Evolutionary conservation across 2,888 invertebrate species (phyloP).

Genomic region (Odontocolon sp.): DNA sequence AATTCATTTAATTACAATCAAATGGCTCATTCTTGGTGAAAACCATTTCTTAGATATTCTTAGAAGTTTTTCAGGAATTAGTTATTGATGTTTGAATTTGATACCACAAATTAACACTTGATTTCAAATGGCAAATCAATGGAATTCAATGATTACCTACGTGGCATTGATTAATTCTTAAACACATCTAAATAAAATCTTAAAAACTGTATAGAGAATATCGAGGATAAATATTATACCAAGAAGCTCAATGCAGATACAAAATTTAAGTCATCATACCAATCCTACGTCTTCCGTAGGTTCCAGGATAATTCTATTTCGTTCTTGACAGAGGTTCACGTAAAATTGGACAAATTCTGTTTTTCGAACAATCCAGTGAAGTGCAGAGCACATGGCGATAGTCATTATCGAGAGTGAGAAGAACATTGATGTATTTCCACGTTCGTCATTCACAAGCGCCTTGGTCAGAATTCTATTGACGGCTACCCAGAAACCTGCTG

Average conservation of each 20-base stretch:
- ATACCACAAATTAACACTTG: no score
- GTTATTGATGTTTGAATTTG: no score
- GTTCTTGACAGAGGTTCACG: constrained; percentile 87
- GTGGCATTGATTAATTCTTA: no score
- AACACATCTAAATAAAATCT: no score
- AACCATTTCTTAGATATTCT: no score
- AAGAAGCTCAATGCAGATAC: not conserved
- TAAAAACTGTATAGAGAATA: no score
- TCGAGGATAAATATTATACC: no score
- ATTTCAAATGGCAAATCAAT: no score
- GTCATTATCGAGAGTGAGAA: constrained; percentile 91
- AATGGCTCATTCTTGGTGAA: no score
- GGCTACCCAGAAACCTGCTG: constrained; percentile 94
- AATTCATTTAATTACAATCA: no score
- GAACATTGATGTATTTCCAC: constrained; percentile 92
- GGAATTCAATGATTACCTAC: no score
- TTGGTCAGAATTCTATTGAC: constrained; percentile 92
- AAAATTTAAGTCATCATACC: constrained; percentile 80
- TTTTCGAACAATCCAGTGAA: constrained; percentile 89
- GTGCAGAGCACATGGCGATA: constrained; percentile 88
- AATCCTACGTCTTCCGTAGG: constrained; percentile 92
- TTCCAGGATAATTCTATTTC: constrained; percentile 90
- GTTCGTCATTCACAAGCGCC: constrained; percentile 88
- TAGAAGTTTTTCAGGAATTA: not conserved
- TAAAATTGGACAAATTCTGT: constrained; percentile 93